These are phyloP conservation scores for Agapornis roseicollis DNA, from an alignment of 2,113 vertebrate species.

Conservation along the genomic window DNA sequence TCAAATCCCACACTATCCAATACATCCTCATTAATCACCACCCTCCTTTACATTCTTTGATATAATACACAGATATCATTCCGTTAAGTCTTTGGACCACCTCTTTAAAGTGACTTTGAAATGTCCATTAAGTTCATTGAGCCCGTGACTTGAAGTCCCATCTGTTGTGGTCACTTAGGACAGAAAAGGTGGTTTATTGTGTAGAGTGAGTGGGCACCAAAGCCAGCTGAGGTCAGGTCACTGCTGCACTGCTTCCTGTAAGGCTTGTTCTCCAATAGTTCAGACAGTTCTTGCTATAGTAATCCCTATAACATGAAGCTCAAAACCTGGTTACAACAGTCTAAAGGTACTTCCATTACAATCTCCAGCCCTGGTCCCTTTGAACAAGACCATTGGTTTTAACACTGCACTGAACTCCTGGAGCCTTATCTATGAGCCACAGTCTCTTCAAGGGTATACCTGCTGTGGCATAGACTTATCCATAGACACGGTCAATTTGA, in stretches of 20 bases:
- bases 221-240: background rate
- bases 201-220: background rate
- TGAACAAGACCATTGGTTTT: background rate
- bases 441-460: background rate
- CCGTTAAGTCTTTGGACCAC: background rate
- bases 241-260: background rate
- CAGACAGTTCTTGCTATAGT: background rate
- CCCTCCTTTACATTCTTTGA: background rate
- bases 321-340: background rate
- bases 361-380: background rate
- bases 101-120: background rate
- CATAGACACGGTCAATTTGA: background rate
- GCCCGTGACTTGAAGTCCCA: background rate
- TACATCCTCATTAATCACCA: background rate
- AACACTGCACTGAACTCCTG: background rate
- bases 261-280: background rate
- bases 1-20: background rate
- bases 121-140: background rate
- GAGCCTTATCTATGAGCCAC: background rate
- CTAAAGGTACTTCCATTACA: background rate
- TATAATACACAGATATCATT: background rate
- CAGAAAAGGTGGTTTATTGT: background rate
- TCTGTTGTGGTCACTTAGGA: background rate
- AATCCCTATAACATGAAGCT: background rate
- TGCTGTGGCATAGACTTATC: background rate